Conservation (phyloP, 2,113 vertebrate genomes). For the Phalacrocorax aristotelis region DNA sequence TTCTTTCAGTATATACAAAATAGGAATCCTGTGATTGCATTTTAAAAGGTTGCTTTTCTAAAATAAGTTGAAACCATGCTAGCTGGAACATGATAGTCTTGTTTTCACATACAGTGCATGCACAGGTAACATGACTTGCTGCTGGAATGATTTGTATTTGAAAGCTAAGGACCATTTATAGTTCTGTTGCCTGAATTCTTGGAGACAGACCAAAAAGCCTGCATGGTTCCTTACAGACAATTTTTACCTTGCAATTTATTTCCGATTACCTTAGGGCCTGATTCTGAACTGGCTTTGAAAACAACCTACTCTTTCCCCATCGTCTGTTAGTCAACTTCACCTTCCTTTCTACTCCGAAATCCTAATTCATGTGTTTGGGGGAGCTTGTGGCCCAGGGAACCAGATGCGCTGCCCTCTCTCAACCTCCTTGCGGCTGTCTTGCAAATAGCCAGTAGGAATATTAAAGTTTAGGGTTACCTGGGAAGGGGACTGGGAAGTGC, state of each 20-base stretch:
- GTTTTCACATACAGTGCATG: neutral
- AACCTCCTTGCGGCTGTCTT: neutral
- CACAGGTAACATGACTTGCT: neutral
- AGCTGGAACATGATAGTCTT: neutral
- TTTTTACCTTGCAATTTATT: neutral
- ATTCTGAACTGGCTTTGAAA: neutral
- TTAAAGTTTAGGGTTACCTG: neutral
- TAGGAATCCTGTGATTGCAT: neutral
- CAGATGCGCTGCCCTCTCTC: neutral
- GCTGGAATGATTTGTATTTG: neutral
- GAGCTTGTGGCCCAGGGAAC: neutral
- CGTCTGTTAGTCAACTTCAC: neutral
- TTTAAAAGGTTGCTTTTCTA: neutral
- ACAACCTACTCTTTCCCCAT: fast-evolving
- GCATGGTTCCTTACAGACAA: neutral
- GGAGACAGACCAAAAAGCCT: neutral
- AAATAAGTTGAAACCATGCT: neutral
- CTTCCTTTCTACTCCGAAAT: neutral
- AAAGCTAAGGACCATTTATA: neutral
- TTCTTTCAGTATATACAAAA: neutral
- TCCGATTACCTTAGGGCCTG: neutral
- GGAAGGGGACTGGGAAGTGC: neutral
- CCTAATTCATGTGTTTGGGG: neutral
- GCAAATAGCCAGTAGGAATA: neutral
- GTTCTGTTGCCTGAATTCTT: neutral